These are phyloP conservation scores for Karalla daura DNA, from an alignment of 2,797 vertebrate genomes.

Conservation along the genomic window DNA sequence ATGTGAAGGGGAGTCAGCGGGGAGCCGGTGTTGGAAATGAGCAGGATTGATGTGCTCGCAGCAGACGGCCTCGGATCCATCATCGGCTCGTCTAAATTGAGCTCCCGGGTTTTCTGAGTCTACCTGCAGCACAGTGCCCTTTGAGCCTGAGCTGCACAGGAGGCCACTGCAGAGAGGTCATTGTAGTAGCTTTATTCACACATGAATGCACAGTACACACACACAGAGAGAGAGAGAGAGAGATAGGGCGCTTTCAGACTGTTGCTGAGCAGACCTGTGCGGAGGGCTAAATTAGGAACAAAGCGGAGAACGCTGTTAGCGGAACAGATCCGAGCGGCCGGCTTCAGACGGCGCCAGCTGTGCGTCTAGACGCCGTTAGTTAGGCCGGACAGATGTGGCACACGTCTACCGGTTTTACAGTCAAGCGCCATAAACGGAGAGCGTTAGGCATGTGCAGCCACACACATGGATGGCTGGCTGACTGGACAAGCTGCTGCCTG, in stretches of 20 bases:
- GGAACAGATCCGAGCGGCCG: conserved; percentile 32
- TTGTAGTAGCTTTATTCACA: conserved; percentile 38
- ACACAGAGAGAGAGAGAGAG: conserved; percentile 13
- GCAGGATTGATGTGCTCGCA: conserved; percentile 77
- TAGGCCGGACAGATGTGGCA: conserved; percentile 58
- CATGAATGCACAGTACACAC: conserved; percentile 10
- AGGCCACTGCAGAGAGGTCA: conserved; percentile 60
- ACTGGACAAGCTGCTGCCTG: too few species aligned
- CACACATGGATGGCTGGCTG: conserved; percentile 29
- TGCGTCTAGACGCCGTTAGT: conserved; percentile 55
- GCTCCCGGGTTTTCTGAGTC: conserved; percentile 47
- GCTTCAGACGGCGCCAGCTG: conserved; percentile 62
- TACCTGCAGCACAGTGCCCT: conserved; percentile 61
- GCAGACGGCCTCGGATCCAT: conserved; percentile 72
- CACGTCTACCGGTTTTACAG: conserved; percentile 53
- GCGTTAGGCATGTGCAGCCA: conserved; percentile 11
- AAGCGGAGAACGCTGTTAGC: conserved; percentile 35
- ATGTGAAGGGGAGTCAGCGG: conserved; percentile 77
- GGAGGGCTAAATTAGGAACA: conserved; percentile 66
- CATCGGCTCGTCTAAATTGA: conserved; percentile 60
- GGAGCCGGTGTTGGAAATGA: conserved; percentile 72
- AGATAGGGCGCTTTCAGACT: too few species aligned
- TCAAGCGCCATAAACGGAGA: not conserved
- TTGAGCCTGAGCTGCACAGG: conserved; percentile 53
- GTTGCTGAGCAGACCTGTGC: conserved; percentile 70